phyloP scores from a whole-genome alignment of 1,140 invertebrate genomes.

The Thalassaphorura encarpata region DNA sequence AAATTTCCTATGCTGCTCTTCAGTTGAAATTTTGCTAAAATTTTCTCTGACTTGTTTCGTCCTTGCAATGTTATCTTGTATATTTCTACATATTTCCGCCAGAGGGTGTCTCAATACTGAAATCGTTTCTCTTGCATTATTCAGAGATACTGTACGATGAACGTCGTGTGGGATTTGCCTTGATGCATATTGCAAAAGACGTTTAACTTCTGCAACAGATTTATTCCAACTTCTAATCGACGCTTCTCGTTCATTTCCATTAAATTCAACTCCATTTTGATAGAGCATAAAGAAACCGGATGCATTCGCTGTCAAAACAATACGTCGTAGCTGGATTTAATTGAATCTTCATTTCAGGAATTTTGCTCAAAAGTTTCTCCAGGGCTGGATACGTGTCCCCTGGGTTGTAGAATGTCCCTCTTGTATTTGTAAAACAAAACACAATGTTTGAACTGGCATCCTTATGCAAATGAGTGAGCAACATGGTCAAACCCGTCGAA shows the following conservation, averaged over 20 bases:
- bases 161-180: background rate
- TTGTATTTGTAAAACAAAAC: conserved; percentile 31
- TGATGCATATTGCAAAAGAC: conserved; percentile 1
- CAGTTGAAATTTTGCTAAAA: background rate
- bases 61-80: conserved; percentile 1
- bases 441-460: conserved; percentile 31
- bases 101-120: background rate
- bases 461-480: conserved; percentile 29
- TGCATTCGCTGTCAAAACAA: conserved; percentile 25
- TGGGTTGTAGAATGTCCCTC: conserved; percentile 19
- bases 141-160: conserved; percentile 5
- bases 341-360: background rate
- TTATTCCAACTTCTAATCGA: background rate
- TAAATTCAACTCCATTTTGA: conserved; percentile 1
- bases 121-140: conserved; percentile 1
- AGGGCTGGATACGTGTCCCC: conserved; percentile 8
- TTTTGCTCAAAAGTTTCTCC: background rate
- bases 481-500: conserved; percentile 32
- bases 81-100: conserved; percentile 8
- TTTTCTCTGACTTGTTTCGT: background rate
- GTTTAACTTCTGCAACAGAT: background rate
- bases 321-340: conserved; percentile 13
- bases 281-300: conserved; percentile 15
- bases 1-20: background rate
- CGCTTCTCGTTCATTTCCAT: background rate